Evolutionary conservation across 30 jellyfish, hydroid and myxozoan genomes (phyloP).

Genomic region (Turritopsis dohrnii): DNA sequence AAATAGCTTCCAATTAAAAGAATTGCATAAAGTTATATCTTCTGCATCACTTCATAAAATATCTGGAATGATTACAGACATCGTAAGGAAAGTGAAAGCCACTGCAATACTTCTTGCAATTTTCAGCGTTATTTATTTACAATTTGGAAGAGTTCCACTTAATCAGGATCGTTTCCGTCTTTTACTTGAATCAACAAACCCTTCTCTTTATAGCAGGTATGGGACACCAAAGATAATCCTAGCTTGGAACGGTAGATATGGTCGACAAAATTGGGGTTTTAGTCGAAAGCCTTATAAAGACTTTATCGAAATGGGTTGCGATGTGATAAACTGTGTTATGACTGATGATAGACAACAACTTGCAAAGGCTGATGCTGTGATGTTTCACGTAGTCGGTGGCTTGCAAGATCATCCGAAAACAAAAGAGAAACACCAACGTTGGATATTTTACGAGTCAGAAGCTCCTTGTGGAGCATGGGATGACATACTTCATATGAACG

Average conservation of each 20-base stretch:
- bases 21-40: too few species aligned
- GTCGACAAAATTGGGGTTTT: background rate
- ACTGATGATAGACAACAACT: background rate
- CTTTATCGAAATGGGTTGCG: conserved; percentile 12
- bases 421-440: conserved; percentile 26
- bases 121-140: too few species aligned
- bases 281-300: background rate
- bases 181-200: too few species aligned
- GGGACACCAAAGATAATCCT: background rate
- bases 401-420: background rate
- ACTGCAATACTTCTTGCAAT: too few species aligned
- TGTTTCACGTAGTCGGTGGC: conserved; percentile 19
- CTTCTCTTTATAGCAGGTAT: too few species aligned
- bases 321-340: background rate
- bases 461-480: conserved; percentile 20
- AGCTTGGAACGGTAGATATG: background rate
- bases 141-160: too few species aligned
- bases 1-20: too few species aligned
- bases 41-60: too few species aligned
- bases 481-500: background rate
- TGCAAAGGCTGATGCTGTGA: conserved; percentile 23
- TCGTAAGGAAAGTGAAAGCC: too few species aligned
- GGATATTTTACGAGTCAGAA: conserved; percentile 29
- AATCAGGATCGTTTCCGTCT: too few species aligned
- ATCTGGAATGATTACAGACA: too few species aligned